Base-by-base conservation (phyloP, 2,797 vertebrate species). In the Poecilia picta region DNA sequence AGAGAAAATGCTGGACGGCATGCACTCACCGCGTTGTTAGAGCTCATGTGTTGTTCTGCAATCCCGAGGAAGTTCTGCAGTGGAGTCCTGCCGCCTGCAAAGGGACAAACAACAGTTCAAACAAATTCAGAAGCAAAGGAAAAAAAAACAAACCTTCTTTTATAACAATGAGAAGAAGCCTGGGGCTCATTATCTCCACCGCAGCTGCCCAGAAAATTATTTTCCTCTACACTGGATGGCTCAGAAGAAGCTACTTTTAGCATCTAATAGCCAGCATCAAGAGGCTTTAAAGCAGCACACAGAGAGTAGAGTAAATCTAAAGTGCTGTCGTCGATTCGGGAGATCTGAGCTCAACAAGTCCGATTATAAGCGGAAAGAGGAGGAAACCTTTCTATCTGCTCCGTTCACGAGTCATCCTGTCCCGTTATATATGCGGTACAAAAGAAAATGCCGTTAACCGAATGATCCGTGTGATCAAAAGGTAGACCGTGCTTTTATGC, bases 51-150 rank as follows among this genome's bases (percentile, higher is more conserved):
- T 92, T 99, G 98, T 89, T 99, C 98, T 0, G 98, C 98, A 8
- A 99, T 98, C 80, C 98, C 98, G 55, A 99, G 95, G 91, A 99
- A 99, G 85, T 98, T 99, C 90, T 99, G 98, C 75, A 99, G 94
- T 0, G 98, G 98, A 7, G 98, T 99, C 93, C 97, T 99, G 81
- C 97, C 96, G 74, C 97, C 98, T 99, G 93, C 0, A 77, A 92
- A 84, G 64, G 39, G 89, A 74, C 64, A 82, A 72, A 85, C 53
- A 73, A 23, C 59, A 76, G 47, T 39, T 16, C 3, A 49, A 73
- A 1, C 43, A 76, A 64, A 72, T 57, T 28, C 28, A 5, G n/a
- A 76, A 43, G 0, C 64, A 41, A 3, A 41, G 36, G 25, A 23
- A 12, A 45, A n/a, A 3, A 7, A 16, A 49, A 23, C 8, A 36